A percentile compares a stretch with the other conserved stretches of the same genome.
These are phyloP conservation scores for Chalcosyrphus nemorum DNA, from an alignment of 2,888 invertebrate species.

Conservation along the genomic window DNA sequence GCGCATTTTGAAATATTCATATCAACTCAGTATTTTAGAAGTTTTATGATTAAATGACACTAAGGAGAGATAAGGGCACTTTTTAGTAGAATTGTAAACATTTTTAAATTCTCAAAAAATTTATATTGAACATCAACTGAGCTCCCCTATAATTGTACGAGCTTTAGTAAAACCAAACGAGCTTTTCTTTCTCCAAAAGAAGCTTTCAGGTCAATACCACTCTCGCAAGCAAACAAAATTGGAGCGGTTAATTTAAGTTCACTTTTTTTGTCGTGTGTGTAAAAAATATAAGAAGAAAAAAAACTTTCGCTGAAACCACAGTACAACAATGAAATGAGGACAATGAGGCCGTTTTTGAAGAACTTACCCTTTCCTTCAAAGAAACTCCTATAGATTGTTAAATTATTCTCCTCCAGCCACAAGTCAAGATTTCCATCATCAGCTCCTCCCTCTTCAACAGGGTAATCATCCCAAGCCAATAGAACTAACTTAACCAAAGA, in stretches of 20 bases:
- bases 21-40: too few species aligned
- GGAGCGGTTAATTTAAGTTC: neutral
- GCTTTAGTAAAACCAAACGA: too few species aligned
- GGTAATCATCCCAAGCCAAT: constrained; percentile 81
- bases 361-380: constrained; percentile 89
- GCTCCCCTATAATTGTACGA: too few species aligned
- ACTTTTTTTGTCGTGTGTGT: neutral
- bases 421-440: constrained; percentile 86
- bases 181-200: neutral
- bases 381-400: constrained; percentile 87
- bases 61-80: too few species aligned
- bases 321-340: neutral
- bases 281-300: neutral
- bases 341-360: constrained; percentile 5
- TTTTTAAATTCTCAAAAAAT: too few species aligned
- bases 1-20: too few species aligned
- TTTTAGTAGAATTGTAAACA: too few species aligned
- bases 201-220: constrained; percentile 8
- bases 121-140: too few species aligned
- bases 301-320: constrained; percentile 1
- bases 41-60: too few species aligned
- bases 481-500: constrained; percentile 82
- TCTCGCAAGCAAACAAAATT: neutral
- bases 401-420: constrained; percentile 89
- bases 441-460: constrained; percentile 68